Evolutionary conservation across 2,888 invertebrate species (phyloP), one percentile per base, ranked within the genome.

Genomic region (Euphydryas editha): DNA sequence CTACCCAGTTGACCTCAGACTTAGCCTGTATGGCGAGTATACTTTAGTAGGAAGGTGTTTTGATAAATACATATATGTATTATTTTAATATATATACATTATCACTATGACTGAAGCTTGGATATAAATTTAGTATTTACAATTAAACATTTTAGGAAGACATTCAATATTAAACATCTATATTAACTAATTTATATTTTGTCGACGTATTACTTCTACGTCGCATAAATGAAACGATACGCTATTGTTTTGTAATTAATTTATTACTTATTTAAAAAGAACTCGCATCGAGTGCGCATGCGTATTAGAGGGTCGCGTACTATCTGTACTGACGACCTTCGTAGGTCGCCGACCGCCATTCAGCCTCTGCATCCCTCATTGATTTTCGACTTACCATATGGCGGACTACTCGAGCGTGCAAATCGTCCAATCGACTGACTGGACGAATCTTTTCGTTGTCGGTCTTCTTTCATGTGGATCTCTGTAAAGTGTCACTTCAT

Each of bases 301-400:
- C 90, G 89, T 76, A 75, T 18, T 81, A 74, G 75, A 76, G 82
- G 80, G 79, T 83, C 83, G 78, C 87, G 90, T 90, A 91, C 86
- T 89, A 90, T 88, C 54, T 36, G 54, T 54, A 78, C 49, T 51
- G 79, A 78, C 90, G 90, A 89, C 91, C 90, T 90, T 88, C 85
- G 79, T 82, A 89, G 90, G 89, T 90, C 88, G 86, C 81, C 83
- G 84, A 83, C 86, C 82, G 82, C 85, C 90, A 89, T 90, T 90
- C 86, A 90, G 81, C 75, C 78, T 75, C 36, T 75, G 74, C 76
- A 77, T 78, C 75, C 75, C 80, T 85, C 90, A 90, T 91, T 90
- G 90, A 90, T 91, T 92, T 92, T 90, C 83, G 81, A 82, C 83
- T 73, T 74, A 77, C 82, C 85, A 86, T 76, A 82, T 85, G 83